Percentiles rank a stretch among this genome's conserved stretches.
Conservation (phyloP, 1,140 invertebrate species). For the Achatina immaculata region DNA sequence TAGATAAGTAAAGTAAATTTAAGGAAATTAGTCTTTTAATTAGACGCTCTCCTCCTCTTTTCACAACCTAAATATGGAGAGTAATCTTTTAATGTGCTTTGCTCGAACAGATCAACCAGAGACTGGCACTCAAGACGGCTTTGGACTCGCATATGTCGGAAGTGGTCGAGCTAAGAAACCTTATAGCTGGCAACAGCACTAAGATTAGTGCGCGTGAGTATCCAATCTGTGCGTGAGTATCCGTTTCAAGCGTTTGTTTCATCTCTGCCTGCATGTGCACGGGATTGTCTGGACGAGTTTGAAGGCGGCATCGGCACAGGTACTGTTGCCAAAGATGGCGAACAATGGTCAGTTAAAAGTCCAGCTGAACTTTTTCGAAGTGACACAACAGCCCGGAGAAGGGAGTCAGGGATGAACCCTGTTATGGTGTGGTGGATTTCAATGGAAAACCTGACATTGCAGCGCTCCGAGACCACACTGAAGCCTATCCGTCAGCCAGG, state of each 20-base stretch:
- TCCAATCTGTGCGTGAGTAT: too few species aligned
- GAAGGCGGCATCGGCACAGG: neutral
- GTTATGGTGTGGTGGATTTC: neutral
- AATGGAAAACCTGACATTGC: too few species aligned
- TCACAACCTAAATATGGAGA: slow-evolving; percentile 2
- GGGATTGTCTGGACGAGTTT: neutral
- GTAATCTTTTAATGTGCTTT: slow-evolving; percentile 1
- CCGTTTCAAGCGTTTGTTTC: too few species aligned
- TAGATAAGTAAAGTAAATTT: too few species aligned
- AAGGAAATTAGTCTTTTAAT: too few species aligned
- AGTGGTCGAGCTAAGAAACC: slow-evolving; percentile 36
- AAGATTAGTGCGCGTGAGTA: neutral
- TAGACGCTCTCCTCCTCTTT: too few species aligned
- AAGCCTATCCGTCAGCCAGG: too few species aligned
- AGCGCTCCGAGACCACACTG: too few species aligned
- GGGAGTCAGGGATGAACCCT: neutral
- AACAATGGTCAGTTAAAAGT: neutral
- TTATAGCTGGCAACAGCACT: slow-evolving; percentile 25
- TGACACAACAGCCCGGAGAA: neutral
- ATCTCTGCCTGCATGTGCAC: too few species aligned
- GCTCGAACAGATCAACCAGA: slow-evolving; percentile 12
- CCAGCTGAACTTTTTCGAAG: neutral
- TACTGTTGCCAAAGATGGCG: neutral
- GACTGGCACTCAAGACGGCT: slow-evolving; percentile 40
- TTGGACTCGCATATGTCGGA: slow-evolving; percentile 46